A percentile compares a stretch with the other conserved stretches of the same genome.
Conservation (phyloP, 1,140 invertebrate species). For the Trichonephila clavipes region DNA sequence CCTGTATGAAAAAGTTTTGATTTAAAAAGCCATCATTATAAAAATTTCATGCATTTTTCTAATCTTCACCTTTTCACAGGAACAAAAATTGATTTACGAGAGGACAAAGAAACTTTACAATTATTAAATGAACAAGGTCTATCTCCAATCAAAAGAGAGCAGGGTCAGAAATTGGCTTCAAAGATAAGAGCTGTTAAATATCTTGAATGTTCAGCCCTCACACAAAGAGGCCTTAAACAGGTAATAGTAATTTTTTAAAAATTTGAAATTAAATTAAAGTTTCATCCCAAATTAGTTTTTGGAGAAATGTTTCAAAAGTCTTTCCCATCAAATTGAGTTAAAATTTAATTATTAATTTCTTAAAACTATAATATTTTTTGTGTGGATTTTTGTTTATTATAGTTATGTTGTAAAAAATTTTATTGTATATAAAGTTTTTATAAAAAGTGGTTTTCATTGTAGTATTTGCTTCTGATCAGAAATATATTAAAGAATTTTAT, state of each 20-base stretch:
- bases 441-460: too few relatives aligned
- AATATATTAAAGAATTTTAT: too few relatives aligned
- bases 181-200: slow-evolving; percentile 98
- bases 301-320: too few relatives aligned
- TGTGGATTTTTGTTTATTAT: too few relatives aligned
- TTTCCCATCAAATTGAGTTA: too few relatives aligned
- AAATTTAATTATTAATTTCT: too few relatives aligned
- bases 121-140: slow-evolving; percentile 95
- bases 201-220: slow-evolving; percentile 99
- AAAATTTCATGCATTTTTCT: too few relatives aligned
- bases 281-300: too few relatives aligned
- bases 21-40: background rate
- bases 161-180: slow-evolving; percentile 96
- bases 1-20: background rate
- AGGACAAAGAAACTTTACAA: slow-evolving; percentile 95
- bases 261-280: background rate
- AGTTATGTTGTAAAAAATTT: too few relatives aligned
- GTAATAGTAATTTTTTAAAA: slow-evolving; percentile 82
- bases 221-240: slow-evolving; percentile 98
- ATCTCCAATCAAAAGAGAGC: slow-evolving; percentile 95
- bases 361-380: too few relatives aligned
- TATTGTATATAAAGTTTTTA: too few relatives aligned
- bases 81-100: slow-evolving; percentile 97
- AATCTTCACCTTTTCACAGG: slow-evolving; percentile 82
- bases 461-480: too few relatives aligned